A percentile compares a stretch with the other conserved stretches of the same genome.
phyloP scores from a whole-genome alignment of 2,113 vertebrate species.

The Phasianus colchicus region DNA sequence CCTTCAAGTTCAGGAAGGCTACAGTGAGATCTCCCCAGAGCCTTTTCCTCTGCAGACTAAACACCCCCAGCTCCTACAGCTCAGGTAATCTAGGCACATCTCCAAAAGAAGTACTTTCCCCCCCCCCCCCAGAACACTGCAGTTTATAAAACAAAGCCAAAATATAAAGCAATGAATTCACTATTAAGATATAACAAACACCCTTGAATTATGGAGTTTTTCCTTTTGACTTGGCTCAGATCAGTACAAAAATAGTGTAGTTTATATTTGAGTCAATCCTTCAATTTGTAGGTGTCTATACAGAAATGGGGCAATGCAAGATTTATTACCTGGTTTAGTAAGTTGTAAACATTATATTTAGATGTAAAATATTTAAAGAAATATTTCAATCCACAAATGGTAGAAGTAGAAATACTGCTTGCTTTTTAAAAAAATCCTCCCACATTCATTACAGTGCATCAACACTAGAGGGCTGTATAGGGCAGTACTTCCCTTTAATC shows the following conservation, averaged over 20 bases:
- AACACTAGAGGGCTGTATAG: neutral
- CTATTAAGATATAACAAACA: neutral
- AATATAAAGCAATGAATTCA: neutral
- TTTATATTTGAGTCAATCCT: neutral
- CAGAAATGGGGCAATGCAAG: neutral
- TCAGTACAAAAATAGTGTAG: neutral
- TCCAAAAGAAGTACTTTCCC: neutral
- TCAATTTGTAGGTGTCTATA: neutral
- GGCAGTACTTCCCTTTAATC: neutral
- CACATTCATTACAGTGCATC: fast-evolving
- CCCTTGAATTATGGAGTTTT: neutral
- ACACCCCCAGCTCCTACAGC: too few species aligned
- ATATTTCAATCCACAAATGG: neutral
- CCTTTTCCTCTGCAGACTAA: too few species aligned
- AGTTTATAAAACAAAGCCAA: neutral
- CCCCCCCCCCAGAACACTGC: neutral
- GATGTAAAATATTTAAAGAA: neutral
- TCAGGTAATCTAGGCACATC: too few species aligned
- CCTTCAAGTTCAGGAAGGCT: too few species aligned
- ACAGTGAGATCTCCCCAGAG: too few species aligned
- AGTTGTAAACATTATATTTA: neutral
- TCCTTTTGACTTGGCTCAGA: neutral
- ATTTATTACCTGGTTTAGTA: neutral
- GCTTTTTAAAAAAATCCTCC: neutral
- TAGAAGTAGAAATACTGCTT: neutral